A percentile compares a stretch with the other conserved stretches of the same genome.
Evolutionary conservation across 2,113 vertebrate genomes (phyloP).

Genomic region (Sitta europaea): DNA sequence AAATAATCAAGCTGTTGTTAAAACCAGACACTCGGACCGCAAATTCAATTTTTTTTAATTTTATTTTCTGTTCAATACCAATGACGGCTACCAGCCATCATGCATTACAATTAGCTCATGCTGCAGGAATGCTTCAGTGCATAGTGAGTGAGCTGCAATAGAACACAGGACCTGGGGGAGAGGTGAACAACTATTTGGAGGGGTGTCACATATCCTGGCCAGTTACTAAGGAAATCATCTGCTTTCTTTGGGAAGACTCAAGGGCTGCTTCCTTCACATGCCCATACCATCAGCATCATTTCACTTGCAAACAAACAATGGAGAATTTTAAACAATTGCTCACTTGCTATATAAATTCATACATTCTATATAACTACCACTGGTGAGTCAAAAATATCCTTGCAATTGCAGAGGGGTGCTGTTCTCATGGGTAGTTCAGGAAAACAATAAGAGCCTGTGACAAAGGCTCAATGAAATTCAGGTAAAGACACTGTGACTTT

Average conservation of each 20-base stretch:
- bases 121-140: background rate
- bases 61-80: background rate
- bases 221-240: conserved; percentile 40
- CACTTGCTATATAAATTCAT: background rate
- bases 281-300: background rate
- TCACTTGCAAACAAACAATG: background rate
- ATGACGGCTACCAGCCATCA: conserved; percentile 12
- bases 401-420: background rate
- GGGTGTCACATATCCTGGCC: background rate
- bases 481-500: background rate
- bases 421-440: background rate
- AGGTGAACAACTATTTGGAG: background rate
- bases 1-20: conserved; percentile 48
- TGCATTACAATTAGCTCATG: background rate
- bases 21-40: conserved; percentile 9
- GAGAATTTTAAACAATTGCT: background rate
- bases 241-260: background rate
- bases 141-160: background rate
- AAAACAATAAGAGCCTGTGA: background rate
- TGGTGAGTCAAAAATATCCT: background rate
- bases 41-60: conserved; percentile 5
- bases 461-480: background rate
- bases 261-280: background rate
- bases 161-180: background rate
- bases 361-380: fast-evolving